A percentile compares a stretch with the other conserved stretches of the same genome.
phyloP scores from a whole-genome alignment of 2,113 vertebrate genomes.

The Mesoclemmys tuberculata region DNA sequence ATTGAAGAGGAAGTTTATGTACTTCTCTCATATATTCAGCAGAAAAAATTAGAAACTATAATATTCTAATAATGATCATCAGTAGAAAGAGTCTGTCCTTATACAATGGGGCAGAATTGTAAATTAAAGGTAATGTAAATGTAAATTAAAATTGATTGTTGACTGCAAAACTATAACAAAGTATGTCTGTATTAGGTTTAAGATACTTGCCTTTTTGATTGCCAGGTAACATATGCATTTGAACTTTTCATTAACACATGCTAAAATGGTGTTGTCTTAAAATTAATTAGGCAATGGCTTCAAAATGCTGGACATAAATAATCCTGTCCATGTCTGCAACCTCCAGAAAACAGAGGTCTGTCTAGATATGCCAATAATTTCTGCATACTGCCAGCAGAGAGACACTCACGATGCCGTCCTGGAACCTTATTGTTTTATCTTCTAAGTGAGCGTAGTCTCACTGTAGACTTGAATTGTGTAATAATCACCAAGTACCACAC shows the following conservation, averaged over 20 bases:
- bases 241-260: not conserved
- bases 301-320: not conserved
- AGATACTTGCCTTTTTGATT: not conserved
- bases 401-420: not conserved
- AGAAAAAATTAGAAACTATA: not conserved
- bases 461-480: not conserved
- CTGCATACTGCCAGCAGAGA: not conserved
- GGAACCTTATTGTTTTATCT: not conserved
- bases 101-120: not conserved
- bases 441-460: not conserved
- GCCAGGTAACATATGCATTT: not conserved
- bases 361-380: slow-evolving; percentile 6
- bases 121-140: not conserved
- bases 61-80: not conserved
- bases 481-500: not conserved
- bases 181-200: not conserved
- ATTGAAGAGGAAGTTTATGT: not conserved
- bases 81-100: not conserved
- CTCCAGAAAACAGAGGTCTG: not conserved
- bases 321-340: not conserved
- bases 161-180: not conserved
- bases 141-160: not conserved
- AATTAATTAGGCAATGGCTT: not conserved
- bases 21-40: not conserved
- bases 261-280: not conserved